These are phyloP conservation scores for Mamestra brassicae DNA, from an alignment of 2,888 invertebrate species.

Conservation along the genomic window DNA sequence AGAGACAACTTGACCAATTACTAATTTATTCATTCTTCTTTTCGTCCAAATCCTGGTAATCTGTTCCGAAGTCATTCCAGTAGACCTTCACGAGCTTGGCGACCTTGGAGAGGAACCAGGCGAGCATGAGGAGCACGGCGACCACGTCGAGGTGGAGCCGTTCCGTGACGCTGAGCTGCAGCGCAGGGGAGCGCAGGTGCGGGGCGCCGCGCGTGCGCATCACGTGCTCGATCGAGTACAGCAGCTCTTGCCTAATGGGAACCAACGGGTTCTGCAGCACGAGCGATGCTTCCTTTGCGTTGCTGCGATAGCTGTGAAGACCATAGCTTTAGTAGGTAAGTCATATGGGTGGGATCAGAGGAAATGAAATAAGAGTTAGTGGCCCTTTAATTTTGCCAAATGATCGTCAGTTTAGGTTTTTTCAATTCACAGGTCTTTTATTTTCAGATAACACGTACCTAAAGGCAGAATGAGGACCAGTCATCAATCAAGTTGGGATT, in stretches of 20 bases:
- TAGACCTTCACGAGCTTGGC: constrained; percentile 73
- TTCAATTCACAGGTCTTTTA: neutral
- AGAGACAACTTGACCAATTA: too few species aligned
- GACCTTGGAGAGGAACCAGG: constrained; percentile 78
- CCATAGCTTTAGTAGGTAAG: neutral
- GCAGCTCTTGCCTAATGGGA: constrained; percentile 69
- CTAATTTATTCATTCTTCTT: constrained; percentile 66
- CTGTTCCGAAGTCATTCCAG: constrained; percentile 63
- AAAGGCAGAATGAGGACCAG: neutral
- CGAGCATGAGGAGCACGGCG: constrained; percentile 62
- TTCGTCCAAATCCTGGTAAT: constrained; percentile 54
- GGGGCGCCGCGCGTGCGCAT: constrained; percentile 68
- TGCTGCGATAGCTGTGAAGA: constrained; percentile 69
- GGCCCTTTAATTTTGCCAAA: neutral
- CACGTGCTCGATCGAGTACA: constrained; percentile 74
- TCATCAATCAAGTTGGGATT: constrained; percentile 32
- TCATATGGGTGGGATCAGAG: too few species aligned
- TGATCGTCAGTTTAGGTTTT: neutral
- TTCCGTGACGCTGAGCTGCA: constrained; percentile 67
- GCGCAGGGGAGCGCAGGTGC: constrained; percentile 74
- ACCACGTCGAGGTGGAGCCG: constrained; percentile 73
- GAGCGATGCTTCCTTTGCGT: constrained; percentile 67
- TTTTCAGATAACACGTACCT: neutral
- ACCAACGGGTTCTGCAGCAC: constrained; percentile 67
- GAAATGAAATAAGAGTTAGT: too few species aligned